Evolutionary conservation across 1,140 invertebrate species (phyloP).

Genomic region (Brachionus manjavacas): DNA sequence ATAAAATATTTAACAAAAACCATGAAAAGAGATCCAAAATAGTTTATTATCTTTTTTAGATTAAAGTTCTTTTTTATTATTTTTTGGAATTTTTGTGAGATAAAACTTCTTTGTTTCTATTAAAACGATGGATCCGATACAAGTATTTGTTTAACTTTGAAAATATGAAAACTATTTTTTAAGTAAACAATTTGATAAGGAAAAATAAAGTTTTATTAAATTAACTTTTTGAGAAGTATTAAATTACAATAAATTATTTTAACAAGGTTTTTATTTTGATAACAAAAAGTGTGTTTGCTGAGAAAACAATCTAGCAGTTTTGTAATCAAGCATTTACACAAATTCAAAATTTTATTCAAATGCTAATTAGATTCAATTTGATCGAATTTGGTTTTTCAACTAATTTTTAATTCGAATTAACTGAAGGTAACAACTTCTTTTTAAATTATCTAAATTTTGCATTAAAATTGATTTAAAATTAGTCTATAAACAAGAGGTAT

Average conservation of each 20-base stretch:
- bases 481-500: too few species aligned
- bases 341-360: neutral
- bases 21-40: neutral
- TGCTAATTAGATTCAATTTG: neutral
- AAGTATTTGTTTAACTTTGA: neutral
- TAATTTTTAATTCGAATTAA: neutral
- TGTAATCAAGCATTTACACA: neutral
- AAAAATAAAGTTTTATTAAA: neutral
- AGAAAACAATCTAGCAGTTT: neutral
- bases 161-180: neutral
- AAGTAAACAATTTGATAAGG: neutral
- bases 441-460: too few species aligned
- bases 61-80: neutral
- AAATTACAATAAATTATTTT: neutral
- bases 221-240: neutral
- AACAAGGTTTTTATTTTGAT: neutral
- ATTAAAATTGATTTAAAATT: too few species aligned
- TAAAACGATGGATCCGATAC: neutral
- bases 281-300: neutral
- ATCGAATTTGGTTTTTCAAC: neutral
- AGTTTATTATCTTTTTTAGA: neutral
- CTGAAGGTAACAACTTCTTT: too few species aligned
- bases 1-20: neutral
- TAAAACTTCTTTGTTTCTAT: neutral
- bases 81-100: neutral